Evolutionary conservation across 2,797 vertebrate species (phyloP).

Genomic region (Hapalemur alaotrensis): DNA sequence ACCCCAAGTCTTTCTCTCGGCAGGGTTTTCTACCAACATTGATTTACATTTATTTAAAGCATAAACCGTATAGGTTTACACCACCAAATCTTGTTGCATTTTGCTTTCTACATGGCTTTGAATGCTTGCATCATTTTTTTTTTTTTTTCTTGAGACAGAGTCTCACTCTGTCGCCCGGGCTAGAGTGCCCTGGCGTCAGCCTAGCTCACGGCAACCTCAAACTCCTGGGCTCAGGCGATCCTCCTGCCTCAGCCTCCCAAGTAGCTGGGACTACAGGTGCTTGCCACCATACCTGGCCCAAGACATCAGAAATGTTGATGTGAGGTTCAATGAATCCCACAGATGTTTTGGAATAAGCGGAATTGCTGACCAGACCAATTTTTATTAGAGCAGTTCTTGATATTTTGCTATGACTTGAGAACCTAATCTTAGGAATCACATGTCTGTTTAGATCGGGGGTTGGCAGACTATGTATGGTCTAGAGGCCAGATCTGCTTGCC

Average conservation of each 20-base stretch:
- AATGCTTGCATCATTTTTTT: not conserved
- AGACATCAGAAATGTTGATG: not conserved
- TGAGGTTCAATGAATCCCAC: not conserved
- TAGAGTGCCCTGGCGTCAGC: too few species aligned
- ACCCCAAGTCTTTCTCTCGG: not conserved
- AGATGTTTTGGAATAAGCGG: not conserved
- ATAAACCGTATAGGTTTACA: not conserved
- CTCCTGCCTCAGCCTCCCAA: too few species aligned
- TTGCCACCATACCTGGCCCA: not conserved
- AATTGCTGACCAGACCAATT: not conserved
- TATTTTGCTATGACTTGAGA: not conserved
- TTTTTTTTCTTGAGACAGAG: too few species aligned
- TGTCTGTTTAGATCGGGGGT: not conserved
- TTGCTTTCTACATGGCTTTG: not conserved
- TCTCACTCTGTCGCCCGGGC: too few species aligned
- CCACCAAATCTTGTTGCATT: not conserved
- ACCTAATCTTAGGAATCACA: not conserved
- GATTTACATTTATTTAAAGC: not conserved
- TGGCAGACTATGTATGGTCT: not conserved
- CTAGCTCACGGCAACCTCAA: too few species aligned
- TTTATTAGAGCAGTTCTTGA: not conserved
- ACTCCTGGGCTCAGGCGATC: too few species aligned
- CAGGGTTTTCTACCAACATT: not conserved
- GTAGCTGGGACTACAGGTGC: too few species aligned
- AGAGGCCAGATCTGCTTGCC: not conserved